Evolutionary conservation across 2,888 invertebrate genomes (phyloP).

Genomic region (Globia sparganii): DNA sequence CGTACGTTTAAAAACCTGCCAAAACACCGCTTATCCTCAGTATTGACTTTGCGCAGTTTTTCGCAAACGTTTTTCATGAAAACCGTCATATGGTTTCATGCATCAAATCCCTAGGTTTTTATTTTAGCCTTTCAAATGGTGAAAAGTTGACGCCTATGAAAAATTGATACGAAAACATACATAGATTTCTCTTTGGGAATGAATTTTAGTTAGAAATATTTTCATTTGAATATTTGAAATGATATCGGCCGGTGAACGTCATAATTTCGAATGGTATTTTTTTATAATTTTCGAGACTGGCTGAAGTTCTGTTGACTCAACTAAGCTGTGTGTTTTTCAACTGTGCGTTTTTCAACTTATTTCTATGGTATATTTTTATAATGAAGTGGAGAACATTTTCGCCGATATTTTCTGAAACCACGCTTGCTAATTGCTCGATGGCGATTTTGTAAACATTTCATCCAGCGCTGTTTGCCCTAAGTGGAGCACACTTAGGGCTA

Average conservation of each 20-base stretch:
- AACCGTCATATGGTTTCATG: conserved; percentile 16
- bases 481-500: too few relatives aligned
- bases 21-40: conserved; percentile 4
- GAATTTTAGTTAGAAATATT: conserved; percentile 2
- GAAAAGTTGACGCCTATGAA: conserved; percentile 28
- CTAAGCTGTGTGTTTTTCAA: neutral
- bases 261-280: neutral
- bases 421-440: neutral
- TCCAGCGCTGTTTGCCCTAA: too few relatives aligned
- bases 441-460: neutral
- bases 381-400: neutral
- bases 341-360: too few relatives aligned
- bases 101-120: conserved; percentile 22
- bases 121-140: conserved; percentile 28
- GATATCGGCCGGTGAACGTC: neutral
- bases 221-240: conserved; percentile 25
- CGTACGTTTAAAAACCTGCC: neutral
- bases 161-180: conserved; percentile 44
- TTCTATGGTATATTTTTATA: neutral
- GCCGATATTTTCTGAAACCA: neutral
- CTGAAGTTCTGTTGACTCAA: neutral
- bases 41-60: conserved; percentile 17
- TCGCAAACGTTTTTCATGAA: conserved; percentile 19
- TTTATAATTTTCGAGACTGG: neutral
- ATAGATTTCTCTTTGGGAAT: conserved; percentile 21